Evolutionary conservation across 1,140 invertebrate species (phyloP).

Genomic region (Stenopsyche tienmushanensis): DNA sequence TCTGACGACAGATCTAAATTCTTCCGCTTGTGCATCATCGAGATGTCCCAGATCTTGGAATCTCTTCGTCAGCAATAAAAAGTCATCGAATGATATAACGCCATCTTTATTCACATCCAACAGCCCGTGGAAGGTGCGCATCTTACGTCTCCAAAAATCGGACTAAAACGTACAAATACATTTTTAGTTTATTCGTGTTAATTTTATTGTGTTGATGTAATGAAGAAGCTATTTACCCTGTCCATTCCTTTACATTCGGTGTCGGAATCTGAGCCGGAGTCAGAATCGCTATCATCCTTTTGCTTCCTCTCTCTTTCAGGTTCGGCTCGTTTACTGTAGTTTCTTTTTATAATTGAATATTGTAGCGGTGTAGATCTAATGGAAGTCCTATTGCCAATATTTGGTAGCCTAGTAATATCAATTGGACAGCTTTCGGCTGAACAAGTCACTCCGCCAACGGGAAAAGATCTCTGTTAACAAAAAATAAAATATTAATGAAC

Average conservation of each 20-base stretch:
- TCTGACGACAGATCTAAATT: slow-evolving; percentile 67
- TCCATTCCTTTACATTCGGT: slow-evolving; percentile 58
- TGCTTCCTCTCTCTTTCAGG: slow-evolving; percentile 51
- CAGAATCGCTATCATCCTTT: slow-evolving; percentile 53
- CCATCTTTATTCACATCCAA: slow-evolving; percentile 83
- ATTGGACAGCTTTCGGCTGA: slow-evolving; percentile 35
- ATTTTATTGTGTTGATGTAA: background rate
- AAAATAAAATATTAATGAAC: slow-evolving; percentile 11
- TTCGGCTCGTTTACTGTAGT: slow-evolving; percentile 55
- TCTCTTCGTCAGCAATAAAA: slow-evolving; percentile 68
- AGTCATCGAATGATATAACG: slow-evolving; percentile 82
- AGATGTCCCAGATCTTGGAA: slow-evolving; percentile 74
- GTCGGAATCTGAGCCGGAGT: slow-evolving; percentile 62
- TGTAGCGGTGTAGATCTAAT: slow-evolving; percentile 17
- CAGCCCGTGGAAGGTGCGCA: slow-evolving; percentile 79
- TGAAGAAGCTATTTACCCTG: slow-evolving; percentile 48
- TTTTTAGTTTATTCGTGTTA: background rate
- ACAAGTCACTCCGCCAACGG: slow-evolving; percentile 6
- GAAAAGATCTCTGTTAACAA: slow-evolving; percentile 25
- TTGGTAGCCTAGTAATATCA: slow-evolving; percentile 13
- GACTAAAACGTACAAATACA: slow-evolving; percentile 57
- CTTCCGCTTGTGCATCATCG: slow-evolving; percentile 59
- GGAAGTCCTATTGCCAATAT: slow-evolving; percentile 1
- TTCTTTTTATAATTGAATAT: slow-evolving; percentile 44
- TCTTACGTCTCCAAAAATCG: slow-evolving; percentile 86